A percentile compares a stretch with the other conserved stretches of the same genome.
Evolutionary conservation across 2,113 vertebrate species (phyloP).

Genomic region (Mola mola): DNA sequence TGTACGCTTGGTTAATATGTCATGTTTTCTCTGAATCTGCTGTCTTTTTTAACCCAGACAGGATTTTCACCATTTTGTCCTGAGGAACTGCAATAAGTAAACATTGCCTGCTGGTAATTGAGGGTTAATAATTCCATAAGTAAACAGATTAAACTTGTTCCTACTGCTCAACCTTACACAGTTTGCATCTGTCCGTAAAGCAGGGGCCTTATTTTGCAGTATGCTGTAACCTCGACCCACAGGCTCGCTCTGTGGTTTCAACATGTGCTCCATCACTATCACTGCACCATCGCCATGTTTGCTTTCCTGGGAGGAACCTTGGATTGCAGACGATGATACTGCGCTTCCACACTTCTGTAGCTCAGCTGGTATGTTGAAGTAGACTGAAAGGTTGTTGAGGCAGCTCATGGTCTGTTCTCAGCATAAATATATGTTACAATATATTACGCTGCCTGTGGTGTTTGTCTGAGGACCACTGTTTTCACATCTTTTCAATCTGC

Average conservation of each 20-base stretch:
- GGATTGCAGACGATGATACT: constrained; percentile 2
- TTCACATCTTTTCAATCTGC: too few relatives aligned
- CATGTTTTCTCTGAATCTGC: not conserved
- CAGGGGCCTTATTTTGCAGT: constrained; percentile 1
- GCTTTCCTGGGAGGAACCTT: constrained; percentile 7
- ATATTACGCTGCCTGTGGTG: too few relatives aligned
- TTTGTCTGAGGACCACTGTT: too few relatives aligned
- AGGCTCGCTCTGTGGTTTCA: constrained; percentile 8
- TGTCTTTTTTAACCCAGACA: not conserved
- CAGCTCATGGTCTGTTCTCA: too few relatives aligned
- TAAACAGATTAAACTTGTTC: not conserved
- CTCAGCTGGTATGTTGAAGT: not conserved
- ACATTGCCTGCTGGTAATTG: not conserved
- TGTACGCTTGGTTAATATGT: not conserved
- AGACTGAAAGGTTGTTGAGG: too few relatives aligned
- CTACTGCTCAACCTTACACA: not conserved
- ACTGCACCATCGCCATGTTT: constrained; percentile 6
- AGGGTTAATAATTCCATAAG: constrained; percentile 16
- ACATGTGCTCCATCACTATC: constrained; percentile 20
- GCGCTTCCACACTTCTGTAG: not conserved
- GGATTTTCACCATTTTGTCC: not conserved
- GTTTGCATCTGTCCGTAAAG: not conserved
- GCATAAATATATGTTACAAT: too few relatives aligned
- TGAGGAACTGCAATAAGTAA: not conserved
- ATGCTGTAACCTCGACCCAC: not conserved